A percentile compares a stretch with the other conserved stretches of the same genome.
Conservation (phyloP, 2,797 vertebrate species). For the Spinibarbus caldwelli region DNA sequence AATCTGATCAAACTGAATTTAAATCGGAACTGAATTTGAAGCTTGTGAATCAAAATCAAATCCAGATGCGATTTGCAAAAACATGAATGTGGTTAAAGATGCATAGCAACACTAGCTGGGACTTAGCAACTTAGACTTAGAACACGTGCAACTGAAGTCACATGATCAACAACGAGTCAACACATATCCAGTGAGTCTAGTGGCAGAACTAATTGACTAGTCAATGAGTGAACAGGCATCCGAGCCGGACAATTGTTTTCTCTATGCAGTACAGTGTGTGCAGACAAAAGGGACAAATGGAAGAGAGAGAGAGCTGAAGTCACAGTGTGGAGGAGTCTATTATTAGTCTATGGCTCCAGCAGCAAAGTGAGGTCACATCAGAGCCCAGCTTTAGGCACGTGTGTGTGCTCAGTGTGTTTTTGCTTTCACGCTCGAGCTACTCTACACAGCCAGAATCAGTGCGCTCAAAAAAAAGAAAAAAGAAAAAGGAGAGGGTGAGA, state of each 20-base stretch:
- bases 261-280: constrained; percentile 59
- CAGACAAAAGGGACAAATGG: constrained; percentile 30
- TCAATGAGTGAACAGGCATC: neutral
- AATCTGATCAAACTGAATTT: neutral
- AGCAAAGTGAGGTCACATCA: constrained; percentile 54
- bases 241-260: constrained; percentile 2
- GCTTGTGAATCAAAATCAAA: neutral
- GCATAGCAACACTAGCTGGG: neutral
- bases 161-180: neutral
- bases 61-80: neutral
- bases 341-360: constrained; percentile 45
- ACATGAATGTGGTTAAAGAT: neutral
- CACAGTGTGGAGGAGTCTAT: constrained; percentile 43
- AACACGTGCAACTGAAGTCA: neutral
- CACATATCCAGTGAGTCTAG: neutral
- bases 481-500: neutral
- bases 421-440: constrained; percentile 43
- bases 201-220: neutral
- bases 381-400: constrained; percentile 44
- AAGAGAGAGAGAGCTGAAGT: constrained; percentile 32
- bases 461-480: neutral
- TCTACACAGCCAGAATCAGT: constrained; percentile 30
- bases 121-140: too few relatives aligned
- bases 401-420: constrained; percentile 41
- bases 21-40: neutral